Evolutionary conservation across 2,113 vertebrate genomes (phyloP), one percentile per base, ranked within the genome.

Genomic region (Pelvicachromis taeniatus): DNA sequence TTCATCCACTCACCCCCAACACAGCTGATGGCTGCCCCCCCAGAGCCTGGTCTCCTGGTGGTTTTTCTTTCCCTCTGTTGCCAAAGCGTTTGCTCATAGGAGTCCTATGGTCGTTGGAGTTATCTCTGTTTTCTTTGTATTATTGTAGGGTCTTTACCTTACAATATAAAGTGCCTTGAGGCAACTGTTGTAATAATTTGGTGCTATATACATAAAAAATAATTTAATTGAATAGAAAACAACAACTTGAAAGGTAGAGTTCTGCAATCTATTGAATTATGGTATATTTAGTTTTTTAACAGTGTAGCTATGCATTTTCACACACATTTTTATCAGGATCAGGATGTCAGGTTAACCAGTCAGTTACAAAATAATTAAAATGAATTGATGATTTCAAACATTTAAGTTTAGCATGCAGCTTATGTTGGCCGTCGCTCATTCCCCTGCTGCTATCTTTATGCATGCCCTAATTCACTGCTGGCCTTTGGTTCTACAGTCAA

Each of bases 401-500:
- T 70, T 38, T 5, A 29, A 50, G 9, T 54, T 0, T 10, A 52
- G 33, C 33, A 56, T 35, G 35, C 12, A 75, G 70, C 61, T 65
- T 85, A 45, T 78, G 82, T 55, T 81, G 58, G 19, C 59, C 70
- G 88, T 88, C 61, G 58, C 77, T 84, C 3, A 2, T 73, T 63
- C 29, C 31, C 54, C 84, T 23, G 78, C 80, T 85, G 84, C 75
- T 82, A 81, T 53, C 59, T 86, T 94, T 89, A 88, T 88, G 23
- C 86, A 89, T 29, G 92, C 93, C 93, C 94, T 73, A 92, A 55
- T 93, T 95, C 90, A 83, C 88, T 23, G 13, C 59, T 87, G 78
- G 86, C 92, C 91, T 10, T 70, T 85, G 88, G 91, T 85, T 82
- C 58, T 7, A 16, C 78, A 40, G 56, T 87, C 70, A 63, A 65